Conservation (phyloP, 1,140 invertebrate genomes). For the Rhopalosiphum padi region DNA sequence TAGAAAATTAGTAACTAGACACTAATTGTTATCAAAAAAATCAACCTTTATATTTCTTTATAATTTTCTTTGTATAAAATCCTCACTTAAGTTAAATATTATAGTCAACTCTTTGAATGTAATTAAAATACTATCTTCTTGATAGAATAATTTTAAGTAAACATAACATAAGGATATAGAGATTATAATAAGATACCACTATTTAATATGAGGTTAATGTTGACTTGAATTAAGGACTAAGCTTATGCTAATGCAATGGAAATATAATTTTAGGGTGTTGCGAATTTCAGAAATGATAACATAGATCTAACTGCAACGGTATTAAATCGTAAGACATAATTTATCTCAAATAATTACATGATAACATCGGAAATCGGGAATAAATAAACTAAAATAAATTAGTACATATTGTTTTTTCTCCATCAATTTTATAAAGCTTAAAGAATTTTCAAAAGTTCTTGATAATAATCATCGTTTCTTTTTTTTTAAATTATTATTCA, state of each 20-base stretch:
- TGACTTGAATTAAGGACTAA: background rate
- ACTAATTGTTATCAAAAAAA: background rate
- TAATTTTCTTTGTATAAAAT: background rate
- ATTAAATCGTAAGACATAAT: background rate
- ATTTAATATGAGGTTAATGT: background rate
- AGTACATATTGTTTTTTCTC: background rate
- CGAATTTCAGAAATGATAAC: background rate
- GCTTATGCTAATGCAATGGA: background rate
- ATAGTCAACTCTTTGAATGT: background rate
- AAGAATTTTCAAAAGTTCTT: background rate
- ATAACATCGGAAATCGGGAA: background rate
- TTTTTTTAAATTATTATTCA: background rate
- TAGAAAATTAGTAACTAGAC: background rate
- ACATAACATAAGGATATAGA: background rate
- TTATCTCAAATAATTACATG: background rate
- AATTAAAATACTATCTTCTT: slow-evolving; percentile 1
- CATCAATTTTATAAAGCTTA: background rate
- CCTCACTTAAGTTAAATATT: background rate
- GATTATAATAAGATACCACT: background rate
- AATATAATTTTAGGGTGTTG: background rate
- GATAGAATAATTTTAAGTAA: background rate
- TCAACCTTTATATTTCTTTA: background rate
- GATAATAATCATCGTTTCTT: background rate
- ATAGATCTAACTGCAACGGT: background rate
- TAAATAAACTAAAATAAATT: background rate